Evolutionary conservation across 2,113 vertebrate species (phyloP).

Genomic region (Nothocercus julius): DNA sequence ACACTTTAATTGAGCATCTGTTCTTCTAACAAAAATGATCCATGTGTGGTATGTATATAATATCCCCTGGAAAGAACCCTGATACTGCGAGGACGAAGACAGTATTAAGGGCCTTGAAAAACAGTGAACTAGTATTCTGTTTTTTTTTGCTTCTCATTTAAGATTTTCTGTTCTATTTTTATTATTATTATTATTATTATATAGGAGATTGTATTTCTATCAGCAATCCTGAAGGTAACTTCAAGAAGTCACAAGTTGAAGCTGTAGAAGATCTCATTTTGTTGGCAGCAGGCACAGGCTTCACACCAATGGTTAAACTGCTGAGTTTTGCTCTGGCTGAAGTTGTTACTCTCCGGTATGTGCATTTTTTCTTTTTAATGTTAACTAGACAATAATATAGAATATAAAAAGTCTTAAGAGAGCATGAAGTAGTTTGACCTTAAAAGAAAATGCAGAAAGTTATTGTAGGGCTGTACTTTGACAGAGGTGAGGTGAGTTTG

Average conservation of each 20-base stretch:
- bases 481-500: background rate
- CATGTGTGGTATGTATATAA: background rate
- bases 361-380: background rate
- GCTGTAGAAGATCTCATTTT: conserved; percentile 87
- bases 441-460: background rate
- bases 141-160: too few species aligned
- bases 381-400: too few species aligned
- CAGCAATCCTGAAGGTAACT: conserved; percentile 88
- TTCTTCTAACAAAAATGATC: background rate
- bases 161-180: background rate
- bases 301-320: conserved; percentile 94
- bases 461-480: background rate
- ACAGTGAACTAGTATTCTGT: background rate
- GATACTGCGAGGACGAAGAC: background rate
- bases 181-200: background rate
- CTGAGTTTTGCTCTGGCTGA: conserved; percentile 79
- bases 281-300: conserved; percentile 93
- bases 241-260: conserved; percentile 79
- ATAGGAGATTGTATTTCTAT: conserved; percentile 85
- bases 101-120: background rate
- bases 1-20: background rate
- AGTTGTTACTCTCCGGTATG: conserved; percentile 80
- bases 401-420: background rate
- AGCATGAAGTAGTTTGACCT: background rate
- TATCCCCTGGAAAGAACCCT: background rate